A percentile compares a stretch with the other conserved stretches of the same genome.
These are phyloP conservation scores for Mastigias papua DNA, from an alignment of 30 jellyfish, hydroid and myxozoan genomes.

Conservation along the genomic window DNA sequence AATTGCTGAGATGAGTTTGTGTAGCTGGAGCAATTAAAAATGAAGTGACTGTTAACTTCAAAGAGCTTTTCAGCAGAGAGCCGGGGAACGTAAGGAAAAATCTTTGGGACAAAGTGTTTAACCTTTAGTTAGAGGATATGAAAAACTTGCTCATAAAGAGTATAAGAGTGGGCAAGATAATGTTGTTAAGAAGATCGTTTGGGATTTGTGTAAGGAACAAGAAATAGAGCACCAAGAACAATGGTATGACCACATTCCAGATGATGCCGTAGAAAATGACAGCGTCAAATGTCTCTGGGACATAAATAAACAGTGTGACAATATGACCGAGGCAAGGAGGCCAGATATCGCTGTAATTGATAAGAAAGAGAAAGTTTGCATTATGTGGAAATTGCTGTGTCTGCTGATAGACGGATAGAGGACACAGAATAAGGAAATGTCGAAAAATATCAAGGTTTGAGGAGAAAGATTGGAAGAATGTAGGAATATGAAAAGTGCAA, in stretches of 20 bases:
- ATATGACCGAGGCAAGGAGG: not conserved
- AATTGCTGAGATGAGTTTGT: slow-evolving; percentile 1
- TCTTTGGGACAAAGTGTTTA: not conserved
- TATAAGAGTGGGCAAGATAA: not conserved
- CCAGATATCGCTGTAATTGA: not conserved
- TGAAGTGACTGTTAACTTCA: not conserved
- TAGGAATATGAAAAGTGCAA: not conserved
- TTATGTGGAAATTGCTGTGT: not conserved
- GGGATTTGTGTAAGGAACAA: not conserved
- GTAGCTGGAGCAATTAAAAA: not conserved
- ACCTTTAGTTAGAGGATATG: not conserved
- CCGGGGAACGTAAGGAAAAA: not conserved
- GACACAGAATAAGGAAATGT: not conserved
- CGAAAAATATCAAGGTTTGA: not conserved
- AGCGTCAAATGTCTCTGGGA: not conserved
- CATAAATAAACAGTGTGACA: not conserved
- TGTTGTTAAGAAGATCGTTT: not conserved
- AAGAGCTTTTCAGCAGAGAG: not conserved
- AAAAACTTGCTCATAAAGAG: not conserved
- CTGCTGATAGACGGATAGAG: not conserved
- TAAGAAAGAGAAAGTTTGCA: not conserved
- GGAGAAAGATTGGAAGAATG: not conserved
- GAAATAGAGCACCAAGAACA: not conserved
- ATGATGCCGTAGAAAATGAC: not conserved
- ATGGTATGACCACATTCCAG: not conserved